Percentiles rank a stretch among this genome's conserved stretches.
Conservation (phyloP, 2,797 vertebrate genomes). For the Coregonus ussuriensis region DNA sequence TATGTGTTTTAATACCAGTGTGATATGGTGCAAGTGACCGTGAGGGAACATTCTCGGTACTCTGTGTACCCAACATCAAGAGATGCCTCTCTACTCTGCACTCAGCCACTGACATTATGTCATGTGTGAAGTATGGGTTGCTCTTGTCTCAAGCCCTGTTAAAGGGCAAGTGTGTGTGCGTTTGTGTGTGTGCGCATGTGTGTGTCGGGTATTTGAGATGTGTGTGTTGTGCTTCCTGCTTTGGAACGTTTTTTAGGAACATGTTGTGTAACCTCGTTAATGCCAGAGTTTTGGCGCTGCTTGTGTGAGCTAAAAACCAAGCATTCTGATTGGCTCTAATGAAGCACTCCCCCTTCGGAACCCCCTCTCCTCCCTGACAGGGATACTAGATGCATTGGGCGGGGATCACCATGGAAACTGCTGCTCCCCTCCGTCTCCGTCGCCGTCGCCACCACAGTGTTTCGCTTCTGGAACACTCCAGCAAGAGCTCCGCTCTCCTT, state of each 20-base stretch:
- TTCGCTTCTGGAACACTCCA: constrained; percentile 14
- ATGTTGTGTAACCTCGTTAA: constrained; percentile 69
- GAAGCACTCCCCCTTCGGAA: constrained; percentile 62
- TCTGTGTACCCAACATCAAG: constrained; percentile 2
- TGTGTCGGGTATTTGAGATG: not conserved
- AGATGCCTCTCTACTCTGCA: no score
- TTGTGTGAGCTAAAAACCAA: constrained; percentile 59
- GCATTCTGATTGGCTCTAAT: constrained; percentile 61
- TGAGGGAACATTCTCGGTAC: constrained; percentile 3
- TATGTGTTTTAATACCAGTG: no score
- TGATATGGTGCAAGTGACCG: not conserved
- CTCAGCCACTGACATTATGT: no score
- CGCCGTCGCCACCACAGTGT: constrained; percentile 28
- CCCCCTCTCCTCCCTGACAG: constrained; percentile 44
- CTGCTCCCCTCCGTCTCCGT: constrained; percentile 18
- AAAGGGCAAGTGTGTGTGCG: no score
- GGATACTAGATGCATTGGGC: constrained; percentile 62
- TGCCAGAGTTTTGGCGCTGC: constrained; percentile 37
- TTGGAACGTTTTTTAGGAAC: constrained; percentile 33
- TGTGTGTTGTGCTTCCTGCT: not conserved
- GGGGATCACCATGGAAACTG: constrained; percentile 69
- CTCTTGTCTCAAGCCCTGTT: no score
- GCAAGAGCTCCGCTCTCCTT: not conserved
- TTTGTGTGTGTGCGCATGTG: not conserved
- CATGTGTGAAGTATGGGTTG: no score